These are phyloP conservation scores for Meteorus colon DNA, from an alignment of 2,888 invertebrate genomes.

Conservation along the genomic window DNA sequence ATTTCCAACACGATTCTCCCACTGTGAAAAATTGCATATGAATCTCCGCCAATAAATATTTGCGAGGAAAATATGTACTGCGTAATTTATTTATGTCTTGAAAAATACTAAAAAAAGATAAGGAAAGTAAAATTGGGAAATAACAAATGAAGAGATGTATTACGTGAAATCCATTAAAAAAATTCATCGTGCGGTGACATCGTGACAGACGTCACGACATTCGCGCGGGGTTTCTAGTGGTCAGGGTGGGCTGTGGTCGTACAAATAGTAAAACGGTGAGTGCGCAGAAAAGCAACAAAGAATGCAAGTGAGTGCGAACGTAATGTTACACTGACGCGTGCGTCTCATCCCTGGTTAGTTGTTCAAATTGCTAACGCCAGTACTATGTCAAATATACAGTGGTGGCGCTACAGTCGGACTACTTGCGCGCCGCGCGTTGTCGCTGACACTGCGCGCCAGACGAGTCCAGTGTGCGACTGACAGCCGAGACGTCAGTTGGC, in stretches of 20 bases:
- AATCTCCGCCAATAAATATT: neutral
- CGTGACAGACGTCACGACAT: constrained; percentile 48
- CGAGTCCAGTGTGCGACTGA: constrained; percentile 58
- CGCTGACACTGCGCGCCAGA: constrained; percentile 59
- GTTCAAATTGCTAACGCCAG: neutral
- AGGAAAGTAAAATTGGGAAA: neutral
- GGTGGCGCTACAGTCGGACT: constrained; percentile 31
- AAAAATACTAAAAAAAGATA: neutral
- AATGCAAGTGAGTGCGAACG: neutral
- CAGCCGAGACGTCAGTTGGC: constrained; percentile 64
- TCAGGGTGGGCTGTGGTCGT: constrained; percentile 37
- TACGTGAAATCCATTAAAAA: constrained; percentile 30
- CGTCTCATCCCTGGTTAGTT: constrained; percentile 32
- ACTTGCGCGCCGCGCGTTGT: constrained; percentile 37
- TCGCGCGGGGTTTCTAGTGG: constrained; percentile 45
- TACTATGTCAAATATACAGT: neutral
- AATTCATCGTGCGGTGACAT: constrained; percentile 35
- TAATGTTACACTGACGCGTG: constrained; percentile 25
- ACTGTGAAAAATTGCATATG: too few species aligned
- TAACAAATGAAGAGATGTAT: neutral
- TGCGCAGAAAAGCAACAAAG: neutral
- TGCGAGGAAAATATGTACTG: neutral
- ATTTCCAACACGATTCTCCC: neutral
- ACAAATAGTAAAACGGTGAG: neutral
- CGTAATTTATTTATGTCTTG: neutral